Evolutionary conservation across 2,797 vertebrate genomes (phyloP).

Genomic region (Arctocebus calabarensis): DNA sequence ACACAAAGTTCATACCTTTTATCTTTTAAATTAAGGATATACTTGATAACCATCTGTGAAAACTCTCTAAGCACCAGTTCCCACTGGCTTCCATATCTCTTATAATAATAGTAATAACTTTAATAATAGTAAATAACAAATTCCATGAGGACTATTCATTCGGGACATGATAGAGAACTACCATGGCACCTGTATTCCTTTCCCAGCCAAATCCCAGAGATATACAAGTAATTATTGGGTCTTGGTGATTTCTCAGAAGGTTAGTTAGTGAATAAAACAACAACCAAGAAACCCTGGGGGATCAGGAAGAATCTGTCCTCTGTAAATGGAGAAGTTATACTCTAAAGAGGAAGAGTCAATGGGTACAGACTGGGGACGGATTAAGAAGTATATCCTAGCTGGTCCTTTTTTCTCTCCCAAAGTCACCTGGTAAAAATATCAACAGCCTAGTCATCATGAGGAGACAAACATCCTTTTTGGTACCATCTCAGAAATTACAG

Average conservation of each 20-base stretch:
- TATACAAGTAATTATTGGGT: background rate
- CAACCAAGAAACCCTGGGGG: background rate
- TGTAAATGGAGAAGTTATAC: background rate
- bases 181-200: background rate
- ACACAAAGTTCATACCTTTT: background rate
- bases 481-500: background rate
- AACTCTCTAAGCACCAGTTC: background rate
- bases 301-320: background rate
- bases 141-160: background rate
- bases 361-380: background rate
- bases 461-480: background rate
- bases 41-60: background rate
- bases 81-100: background rate
- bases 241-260: background rate
- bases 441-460: background rate
- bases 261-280: background rate
- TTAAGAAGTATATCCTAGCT: background rate
- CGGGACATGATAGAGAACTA: background rate
- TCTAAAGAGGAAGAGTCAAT: background rate
- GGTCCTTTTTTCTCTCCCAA: background rate
- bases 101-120: background rate
- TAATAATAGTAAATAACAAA: background rate
- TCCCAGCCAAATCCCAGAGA: background rate
- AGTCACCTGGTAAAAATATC: background rate
- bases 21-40: constrained; percentile 12